These are phyloP conservation scores for Anthrax anthrax DNA, from an alignment of 2,888 invertebrate species.

Conservation along the genomic window DNA sequence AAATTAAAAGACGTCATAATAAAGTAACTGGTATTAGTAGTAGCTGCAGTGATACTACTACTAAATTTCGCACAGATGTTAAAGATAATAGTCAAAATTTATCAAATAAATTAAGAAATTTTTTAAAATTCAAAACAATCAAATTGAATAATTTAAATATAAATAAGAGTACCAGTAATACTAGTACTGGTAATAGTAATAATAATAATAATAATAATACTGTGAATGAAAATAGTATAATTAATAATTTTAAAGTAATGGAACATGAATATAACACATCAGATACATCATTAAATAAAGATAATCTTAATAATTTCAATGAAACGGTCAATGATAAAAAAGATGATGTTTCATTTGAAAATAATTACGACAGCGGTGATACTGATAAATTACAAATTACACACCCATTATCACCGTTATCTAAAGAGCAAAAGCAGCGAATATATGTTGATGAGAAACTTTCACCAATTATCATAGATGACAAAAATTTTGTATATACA, in stretches of 20 bases:
- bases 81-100: too few species aligned
- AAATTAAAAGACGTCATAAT: not conserved
- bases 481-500: not conserved
- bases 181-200: not conserved
- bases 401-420: not conserved
- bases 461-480: slow-evolving; percentile 5
- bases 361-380: too few species aligned
- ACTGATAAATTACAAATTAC: not conserved
- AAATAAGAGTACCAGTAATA: too few species aligned
- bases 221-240: not conserved
- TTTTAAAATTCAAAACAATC: too few species aligned
- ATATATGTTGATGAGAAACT: slow-evolving; percentile 5
- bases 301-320: not conserved
- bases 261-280: not conserved
- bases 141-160: too few species aligned
- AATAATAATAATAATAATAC: not conserved
- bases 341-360: not conserved
- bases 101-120: too few species aligned
- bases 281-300: not conserved
- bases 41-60: not conserved
- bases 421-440: not conserved
- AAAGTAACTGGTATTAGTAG: too few species aligned
- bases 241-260: not conserved
- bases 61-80: not conserved
- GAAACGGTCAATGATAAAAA: not conserved